A percentile compares a stretch with the other conserved stretches of the same genome.
These are phyloP conservation scores for Centropyge bicolor DNA, from an alignment of 2,797 vertebrate species.

Conservation along the genomic window DNA sequence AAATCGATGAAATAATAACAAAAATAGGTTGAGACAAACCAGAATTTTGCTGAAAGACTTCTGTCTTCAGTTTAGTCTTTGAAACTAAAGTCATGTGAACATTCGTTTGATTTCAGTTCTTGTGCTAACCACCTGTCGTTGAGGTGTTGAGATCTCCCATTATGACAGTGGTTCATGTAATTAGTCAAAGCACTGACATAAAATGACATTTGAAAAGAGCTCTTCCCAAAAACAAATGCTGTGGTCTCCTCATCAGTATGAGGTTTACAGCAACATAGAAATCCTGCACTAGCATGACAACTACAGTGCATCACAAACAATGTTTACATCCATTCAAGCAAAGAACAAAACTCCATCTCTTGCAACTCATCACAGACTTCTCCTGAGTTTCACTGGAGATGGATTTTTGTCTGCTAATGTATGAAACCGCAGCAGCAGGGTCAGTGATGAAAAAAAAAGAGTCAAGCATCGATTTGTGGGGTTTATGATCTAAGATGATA, in stretches of 20 bases:
- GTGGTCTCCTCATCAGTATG: not conserved
- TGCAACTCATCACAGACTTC: not conserved
- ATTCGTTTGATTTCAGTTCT: not conserved
- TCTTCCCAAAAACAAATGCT: not conserved
- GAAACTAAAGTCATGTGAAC: not conserved
- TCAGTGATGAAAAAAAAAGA: conserved; percentile 55
- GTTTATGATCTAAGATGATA: conserved; percentile 51
- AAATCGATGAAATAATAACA: not conserved
- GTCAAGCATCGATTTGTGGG: conserved; percentile 42
- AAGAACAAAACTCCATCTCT: not conserved
- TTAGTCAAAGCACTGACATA: not conserved
- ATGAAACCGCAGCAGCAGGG: conserved; percentile 31
- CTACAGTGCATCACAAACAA: not conserved
- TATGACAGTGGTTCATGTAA: not conserved
- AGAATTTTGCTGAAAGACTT: not conserved
- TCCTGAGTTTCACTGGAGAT: conserved; percentile 24
- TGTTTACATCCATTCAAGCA: conserved; percentile 2
- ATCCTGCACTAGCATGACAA: not conserved
- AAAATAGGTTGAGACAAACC: not conserved
- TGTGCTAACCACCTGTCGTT: not conserved
- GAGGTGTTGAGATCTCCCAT: too few relatives aligned
- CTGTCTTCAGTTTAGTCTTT: not conserved
- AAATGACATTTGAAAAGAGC: not conserved
- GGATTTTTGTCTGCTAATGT: conserved; percentile 34
- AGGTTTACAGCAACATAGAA: not conserved